These are phyloP conservation scores for Pristiophorus japonicus DNA, from an alignment of 2,113 vertebrate genomes.

Conservation along the genomic window DNA sequence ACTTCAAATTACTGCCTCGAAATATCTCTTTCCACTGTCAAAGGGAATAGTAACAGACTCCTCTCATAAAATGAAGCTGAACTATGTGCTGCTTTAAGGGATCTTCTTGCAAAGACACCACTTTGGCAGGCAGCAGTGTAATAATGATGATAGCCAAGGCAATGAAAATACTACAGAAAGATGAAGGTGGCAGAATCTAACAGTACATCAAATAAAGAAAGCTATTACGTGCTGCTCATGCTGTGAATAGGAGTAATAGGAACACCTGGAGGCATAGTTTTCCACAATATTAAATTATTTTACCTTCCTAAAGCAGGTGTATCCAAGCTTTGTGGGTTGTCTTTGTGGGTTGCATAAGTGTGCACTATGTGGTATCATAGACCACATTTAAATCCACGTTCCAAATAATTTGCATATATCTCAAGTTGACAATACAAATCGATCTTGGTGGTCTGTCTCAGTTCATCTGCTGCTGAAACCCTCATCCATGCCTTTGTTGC, in stretches of 20 bases:
- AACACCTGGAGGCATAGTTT: not conserved
- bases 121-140: not conserved
- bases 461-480: not conserved
- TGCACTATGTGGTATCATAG: not conserved
- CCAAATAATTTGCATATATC: not conserved
- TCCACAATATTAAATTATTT: not conserved
- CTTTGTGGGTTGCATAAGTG: not conserved
- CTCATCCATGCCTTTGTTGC: not conserved
- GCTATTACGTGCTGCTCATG: not conserved
- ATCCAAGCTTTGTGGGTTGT: not conserved
- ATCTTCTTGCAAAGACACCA: not conserved
- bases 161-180: conserved; percentile 13
- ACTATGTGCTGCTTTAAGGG: not conserved
- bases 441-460: not conserved
- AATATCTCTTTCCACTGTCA: not conserved
- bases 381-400: not conserved
- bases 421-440: not conserved
- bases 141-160: not conserved
- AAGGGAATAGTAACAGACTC: not conserved
- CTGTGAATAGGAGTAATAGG: not conserved
- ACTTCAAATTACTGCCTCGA: not conserved
- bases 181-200: not conserved
- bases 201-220: conserved; percentile 12
- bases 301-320: not conserved
- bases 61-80: not conserved